Evolutionary conservation across 2,888 invertebrate species (phyloP).

Genomic region (Nomada fabriciana): DNA sequence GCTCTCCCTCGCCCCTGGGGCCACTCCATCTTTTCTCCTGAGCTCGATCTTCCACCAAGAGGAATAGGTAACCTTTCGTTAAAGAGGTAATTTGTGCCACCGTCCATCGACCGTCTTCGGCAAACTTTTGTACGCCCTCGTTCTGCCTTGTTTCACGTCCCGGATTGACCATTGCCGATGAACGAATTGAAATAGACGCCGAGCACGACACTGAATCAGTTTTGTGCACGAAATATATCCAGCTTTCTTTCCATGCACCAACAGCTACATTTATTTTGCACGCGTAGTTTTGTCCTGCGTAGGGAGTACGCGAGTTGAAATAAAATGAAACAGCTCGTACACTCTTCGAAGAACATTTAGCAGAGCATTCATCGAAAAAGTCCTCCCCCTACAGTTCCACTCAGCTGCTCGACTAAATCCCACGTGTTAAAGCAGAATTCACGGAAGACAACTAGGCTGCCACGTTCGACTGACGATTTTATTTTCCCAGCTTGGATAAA

Average conservation of each 20-base stretch:
- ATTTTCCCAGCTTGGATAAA: conserved; percentile 64
- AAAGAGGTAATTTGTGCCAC: conserved; percentile 83
- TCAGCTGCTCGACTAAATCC: too few relatives aligned
- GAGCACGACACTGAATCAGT: too few relatives aligned
- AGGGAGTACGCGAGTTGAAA: not conserved
- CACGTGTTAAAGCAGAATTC: too few relatives aligned
- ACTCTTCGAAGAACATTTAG: too few relatives aligned
- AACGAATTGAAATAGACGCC: not conserved
- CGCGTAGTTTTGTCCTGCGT: too few relatives aligned
- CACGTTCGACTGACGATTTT: conserved; percentile 39
- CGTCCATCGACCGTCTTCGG: conserved; percentile 69
- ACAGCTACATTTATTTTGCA: too few relatives aligned
- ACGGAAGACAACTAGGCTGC: conserved; percentile 20
- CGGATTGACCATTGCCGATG: not conserved
- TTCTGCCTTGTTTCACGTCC: conserved; percentile 8
- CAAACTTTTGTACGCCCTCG: conserved; percentile 55
- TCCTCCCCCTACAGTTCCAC: too few relatives aligned
- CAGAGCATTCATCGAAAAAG: too few relatives aligned
- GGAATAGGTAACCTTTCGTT: conserved; percentile 74
- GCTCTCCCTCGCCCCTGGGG: conserved; percentile 72
- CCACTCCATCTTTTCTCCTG: conserved; percentile 80
- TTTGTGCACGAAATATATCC: too few relatives aligned
- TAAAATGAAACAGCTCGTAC: not conserved
- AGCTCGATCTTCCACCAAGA: conserved; percentile 65
- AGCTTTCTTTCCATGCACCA: too few relatives aligned